Evolutionary conservation across 1,140 invertebrate species (phyloP).

Genomic region (Lerema accius): DNA sequence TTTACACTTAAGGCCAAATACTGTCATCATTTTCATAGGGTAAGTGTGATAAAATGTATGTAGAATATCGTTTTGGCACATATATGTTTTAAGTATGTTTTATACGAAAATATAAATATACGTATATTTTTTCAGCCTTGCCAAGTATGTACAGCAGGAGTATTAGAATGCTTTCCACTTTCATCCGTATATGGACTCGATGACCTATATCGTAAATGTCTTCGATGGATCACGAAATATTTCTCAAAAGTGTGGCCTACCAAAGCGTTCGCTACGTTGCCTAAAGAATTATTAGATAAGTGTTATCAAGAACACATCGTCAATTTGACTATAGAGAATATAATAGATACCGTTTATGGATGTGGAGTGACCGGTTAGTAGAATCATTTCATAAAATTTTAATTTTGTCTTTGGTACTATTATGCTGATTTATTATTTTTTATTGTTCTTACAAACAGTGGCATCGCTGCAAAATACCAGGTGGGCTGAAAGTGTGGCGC

Average conservation of each 20-base stretch:
- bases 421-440: slow-evolving; percentile 5
- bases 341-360: slow-evolving; percentile 74
- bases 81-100: no score
- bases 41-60: slow-evolving; percentile 63
- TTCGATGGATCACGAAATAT: slow-evolving; percentile 93
- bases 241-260: slow-evolving; percentile 94
- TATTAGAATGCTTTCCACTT: slow-evolving; percentile 92
- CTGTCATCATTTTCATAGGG: slow-evolving; percentile 95
- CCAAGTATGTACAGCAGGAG: slow-evolving; percentile 88
- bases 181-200: slow-evolving; percentile 93
- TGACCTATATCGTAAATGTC: slow-evolving; percentile 92
- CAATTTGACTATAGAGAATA: slow-evolving; percentile 83
- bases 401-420: not conserved
- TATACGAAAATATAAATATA: no score
- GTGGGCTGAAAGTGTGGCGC: slow-evolving; percentile 60
- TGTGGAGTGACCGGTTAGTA: slow-evolving; percentile 64
- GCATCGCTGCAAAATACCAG: slow-evolving; percentile 55
- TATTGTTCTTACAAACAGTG: slow-evolving; percentile 41
- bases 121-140: slow-evolving; percentile 86
- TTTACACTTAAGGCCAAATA: slow-evolving; percentile 94
- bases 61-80: not conserved
- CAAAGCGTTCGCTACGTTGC: slow-evolving; percentile 91
- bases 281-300: slow-evolving; percentile 90
- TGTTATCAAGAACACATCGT: slow-evolving; percentile 92
- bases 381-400: slow-evolving; percentile 9